Evolutionary conservation across 2,888 invertebrate species (phyloP), one percentile per base, ranked within the genome.

Genomic region (Sussaba pulchella): DNA sequence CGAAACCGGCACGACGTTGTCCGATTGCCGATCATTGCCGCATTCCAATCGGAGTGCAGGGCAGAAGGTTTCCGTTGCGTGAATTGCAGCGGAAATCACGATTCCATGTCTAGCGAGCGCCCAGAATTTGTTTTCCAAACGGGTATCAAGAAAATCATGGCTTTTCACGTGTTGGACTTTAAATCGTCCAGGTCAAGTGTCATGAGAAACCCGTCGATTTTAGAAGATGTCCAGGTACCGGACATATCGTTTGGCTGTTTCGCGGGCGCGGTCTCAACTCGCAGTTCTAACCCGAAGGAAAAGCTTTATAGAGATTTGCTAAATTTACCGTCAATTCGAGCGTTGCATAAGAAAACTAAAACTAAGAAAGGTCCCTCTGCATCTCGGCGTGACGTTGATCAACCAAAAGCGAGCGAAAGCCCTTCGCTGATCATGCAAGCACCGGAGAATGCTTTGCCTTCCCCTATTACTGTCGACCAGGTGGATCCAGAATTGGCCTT

Each of bases 211-310:
- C 61, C 61, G 2, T 12, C 39, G 17, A n/a, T 61, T 21, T 21
- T 41, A 21, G 24, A 41, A 12, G 21, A 41, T 21, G 2, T 61
- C 0, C 12, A n/a, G 4, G n/a, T 41, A 36, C 41, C 39, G 5
- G 41, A 61, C 12, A 61, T 61, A 17, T 61, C 39, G 0, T 21
- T 61, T 8, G 6, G 59, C 10, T 39, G 14, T 39, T 61, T 61
- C 4, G 59, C 41, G 17, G 41, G 21, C 17, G 41, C 12, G 36
- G 21, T 19, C 17, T 19, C 31, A 31, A 2, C 31, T 31, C 31
- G 31, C 31, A n/a, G n/a, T n/a, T n/a, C n/a, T n/a, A n/a, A n/a
- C n/a, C n/a, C n/a, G n/a, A n/a, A n/a, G n/a, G n/a, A n/a, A n/a
- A n/a, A n/a, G n/a, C n/a, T n/a, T n/a, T 39, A 59, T 31, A 36